A percentile compares a stretch with the other conserved stretches of the same genome.
These are phyloP conservation scores for Cariama cristata DNA, from an alignment of 2,113 vertebrate species.

Conservation along the genomic window DNA sequence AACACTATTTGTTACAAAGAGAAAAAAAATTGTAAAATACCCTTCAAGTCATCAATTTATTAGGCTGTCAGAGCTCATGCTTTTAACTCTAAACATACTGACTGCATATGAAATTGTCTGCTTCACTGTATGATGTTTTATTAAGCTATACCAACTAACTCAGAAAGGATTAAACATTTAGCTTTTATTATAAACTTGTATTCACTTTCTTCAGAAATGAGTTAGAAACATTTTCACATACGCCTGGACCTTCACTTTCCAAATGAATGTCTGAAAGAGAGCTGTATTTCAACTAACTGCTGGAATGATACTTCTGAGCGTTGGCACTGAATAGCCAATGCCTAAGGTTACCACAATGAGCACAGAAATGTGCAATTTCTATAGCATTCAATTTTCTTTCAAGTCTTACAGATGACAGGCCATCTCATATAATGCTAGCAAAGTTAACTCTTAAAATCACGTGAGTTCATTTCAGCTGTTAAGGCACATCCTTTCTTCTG, in stretches of 20 bases:
- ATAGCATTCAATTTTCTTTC: background rate
- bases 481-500: background rate
- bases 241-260: background rate
- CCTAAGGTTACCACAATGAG: background rate
- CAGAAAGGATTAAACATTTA: background rate
- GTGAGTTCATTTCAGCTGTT: background rate
- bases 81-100: background rate
- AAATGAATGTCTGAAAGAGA: background rate
- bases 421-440: background rate
- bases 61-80: background rate
- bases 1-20: background rate
- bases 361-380: background rate
- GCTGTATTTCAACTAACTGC: background rate
- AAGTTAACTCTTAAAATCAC: background rate
- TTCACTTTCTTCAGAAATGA: background rate
- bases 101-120: background rate
- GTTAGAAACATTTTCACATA: background rate
- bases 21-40: rapidly evolving
- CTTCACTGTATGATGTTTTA: background rate
- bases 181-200: background rate
- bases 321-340: background rate
- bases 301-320: background rate
- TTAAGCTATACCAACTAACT: background rate
- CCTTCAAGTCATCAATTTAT: background rate
- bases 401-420: background rate